Evolutionary conservation across 2,113 vertebrate species (phyloP).

Genomic region (Gadus macrocephalus): DNA sequence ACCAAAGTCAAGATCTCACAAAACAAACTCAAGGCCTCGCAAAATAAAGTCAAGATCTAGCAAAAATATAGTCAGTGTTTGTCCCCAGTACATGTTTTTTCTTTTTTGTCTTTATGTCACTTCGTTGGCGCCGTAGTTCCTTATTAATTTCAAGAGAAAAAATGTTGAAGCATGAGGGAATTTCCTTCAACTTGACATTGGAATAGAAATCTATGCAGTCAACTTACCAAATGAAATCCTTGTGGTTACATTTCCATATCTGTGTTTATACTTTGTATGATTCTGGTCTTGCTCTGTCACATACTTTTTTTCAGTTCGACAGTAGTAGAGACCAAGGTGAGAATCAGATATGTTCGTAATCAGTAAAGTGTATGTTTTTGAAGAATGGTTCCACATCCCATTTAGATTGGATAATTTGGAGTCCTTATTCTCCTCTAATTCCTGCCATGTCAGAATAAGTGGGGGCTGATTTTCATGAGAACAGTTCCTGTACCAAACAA

Average conservation of each 20-base stretch:
- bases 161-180: too few relatives aligned
- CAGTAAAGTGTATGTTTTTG: conserved; percentile 12
- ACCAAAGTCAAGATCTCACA: too few relatives aligned
- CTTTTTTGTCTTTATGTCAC: too few relatives aligned
- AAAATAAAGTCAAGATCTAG: too few relatives aligned
- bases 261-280: neutral
- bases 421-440: neutral
- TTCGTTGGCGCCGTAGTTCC: too few relatives aligned
- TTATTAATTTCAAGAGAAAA: too few relatives aligned
- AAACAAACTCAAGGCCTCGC: too few relatives aligned
- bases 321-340: conserved; percentile 45
- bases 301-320: neutral
- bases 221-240: conserved; percentile 32
- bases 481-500: conserved; percentile 46
- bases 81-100: too few relatives aligned
- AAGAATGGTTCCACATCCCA: neutral
- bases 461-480: conserved; percentile 41
- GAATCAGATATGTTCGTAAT: conserved; percentile 36
- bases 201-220: conserved; percentile 4
- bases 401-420: neutral
- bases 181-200: neutral
- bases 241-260: conserved; percentile 13
- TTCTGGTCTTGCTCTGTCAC: rapidly evolving
- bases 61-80: too few relatives aligned
- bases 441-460: neutral